These are phyloP conservation scores for Mesocricetus auratus DNA, from an alignment of 2,113 vertebrate species.

Conservation along the genomic window DNA sequence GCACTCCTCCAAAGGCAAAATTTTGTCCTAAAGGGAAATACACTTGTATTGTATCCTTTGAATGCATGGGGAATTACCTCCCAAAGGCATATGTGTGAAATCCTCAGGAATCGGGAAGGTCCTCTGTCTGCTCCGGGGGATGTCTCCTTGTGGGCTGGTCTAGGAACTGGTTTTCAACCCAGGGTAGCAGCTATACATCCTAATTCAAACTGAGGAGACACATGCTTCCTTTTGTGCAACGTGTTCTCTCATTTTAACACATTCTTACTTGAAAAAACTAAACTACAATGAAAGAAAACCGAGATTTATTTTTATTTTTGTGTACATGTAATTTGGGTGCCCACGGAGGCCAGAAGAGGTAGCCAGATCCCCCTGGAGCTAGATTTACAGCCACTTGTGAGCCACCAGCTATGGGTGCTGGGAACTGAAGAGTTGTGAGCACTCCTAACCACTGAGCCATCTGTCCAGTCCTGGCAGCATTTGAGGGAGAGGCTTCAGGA, in stretches of 20 bases:
- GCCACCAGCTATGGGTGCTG: background rate
- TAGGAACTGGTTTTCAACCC: background rate
- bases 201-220: constrained; percentile 55
- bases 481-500: background rate
- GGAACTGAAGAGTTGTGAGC: background rate
- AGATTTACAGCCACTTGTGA: background rate
- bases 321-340: background rate
- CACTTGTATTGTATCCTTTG: constrained; percentile 52
- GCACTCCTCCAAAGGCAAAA: constrained; percentile 12
- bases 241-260: constrained; percentile 59
- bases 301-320: background rate
- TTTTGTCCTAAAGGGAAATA: constrained; percentile 57
- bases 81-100: background rate
- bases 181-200: constrained; percentile 54
- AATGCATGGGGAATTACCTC: background rate
- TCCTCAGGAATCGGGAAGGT: fast-evolving
- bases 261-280: constrained; percentile 13
- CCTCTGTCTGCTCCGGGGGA: background rate
- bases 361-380: background rate
- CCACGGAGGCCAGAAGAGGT: background rate
- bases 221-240: constrained; percentile 45
- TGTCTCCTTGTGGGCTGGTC: constrained; percentile 60
- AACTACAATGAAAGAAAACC: background rate
- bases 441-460: background rate
- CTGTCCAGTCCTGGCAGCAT: background rate